Evolutionary conservation across 2,797 vertebrate species (phyloP), one percentile per base, ranked within the genome.

Genomic region (Microctenopoma lineatum): DNA sequence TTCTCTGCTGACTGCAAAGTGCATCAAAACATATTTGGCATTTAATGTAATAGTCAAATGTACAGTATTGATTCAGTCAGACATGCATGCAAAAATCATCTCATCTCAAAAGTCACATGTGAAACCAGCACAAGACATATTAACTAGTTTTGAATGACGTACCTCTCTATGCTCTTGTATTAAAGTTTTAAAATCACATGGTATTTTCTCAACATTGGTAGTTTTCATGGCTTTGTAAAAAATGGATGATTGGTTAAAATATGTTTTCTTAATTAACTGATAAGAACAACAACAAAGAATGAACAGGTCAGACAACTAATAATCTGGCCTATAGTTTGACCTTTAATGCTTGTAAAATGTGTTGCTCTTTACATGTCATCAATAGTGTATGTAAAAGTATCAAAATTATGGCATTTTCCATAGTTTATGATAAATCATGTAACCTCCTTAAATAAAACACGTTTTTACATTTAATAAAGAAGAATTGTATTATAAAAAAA

Each of bases 61-160:
- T 84, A 91, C 89, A 92, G 89, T 92, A 90, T 84, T 82, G 68
- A 87, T 90, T 88, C 83, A 93, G 85, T 86, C 91, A 87, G 89
- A 92, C 85, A 92, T 89, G 94, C 94, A 95, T 94, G 95, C 91
- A 92, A 83, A 85, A 64, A 55, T 69, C 32, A 78, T 61, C 83
- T 86, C 80, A 90, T 86, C 87, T 90, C 83, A 84, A 84, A 90
- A 77, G 75, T 92, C 89, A 86, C 81, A 85, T 83, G 90, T 92
- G 92, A 91, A 93, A 91, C 93, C 93, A 95, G 91, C 94, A 94
- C 93, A 89, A 93, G 92, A 91, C 91, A 87, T 90, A 87, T 84
- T 71, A 65, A 83, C 55, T 85, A 85, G 75, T 64, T 84, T 84
- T 52, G 77, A 81, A 83, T 76, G 27, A 65, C 70, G 48, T 75